These are phyloP conservation scores for Umimayanthus chanpuru DNA, from an alignment of 92 coral and sea anemone species.

Conservation along the genomic window DNA sequence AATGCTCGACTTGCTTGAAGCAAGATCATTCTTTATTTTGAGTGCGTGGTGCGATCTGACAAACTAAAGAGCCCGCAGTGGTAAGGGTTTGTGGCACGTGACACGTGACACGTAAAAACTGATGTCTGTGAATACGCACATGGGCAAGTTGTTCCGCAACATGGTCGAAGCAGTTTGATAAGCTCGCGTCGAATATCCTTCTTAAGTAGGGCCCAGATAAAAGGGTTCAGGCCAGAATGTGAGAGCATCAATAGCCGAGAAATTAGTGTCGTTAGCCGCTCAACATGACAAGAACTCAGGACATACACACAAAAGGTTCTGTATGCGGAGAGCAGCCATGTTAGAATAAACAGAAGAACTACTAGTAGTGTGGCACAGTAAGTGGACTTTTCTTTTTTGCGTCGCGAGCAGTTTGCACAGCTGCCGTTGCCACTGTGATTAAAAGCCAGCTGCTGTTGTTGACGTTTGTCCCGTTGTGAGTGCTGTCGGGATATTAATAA, in stretches of 20 bases:
- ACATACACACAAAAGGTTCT: neutral
- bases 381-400: neutral
- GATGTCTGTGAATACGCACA: neutral
- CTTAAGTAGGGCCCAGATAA: slow-evolving; percentile 6
- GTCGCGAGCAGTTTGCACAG: neutral
- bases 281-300: neutral
- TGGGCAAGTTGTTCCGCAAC: neutral
- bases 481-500: slow-evolving; percentile 7
- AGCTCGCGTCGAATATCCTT: slow-evolving; percentile 5
- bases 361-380: neutral
- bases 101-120: neutral
- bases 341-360: neutral
- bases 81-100: neutral
- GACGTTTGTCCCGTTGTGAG: neutral
- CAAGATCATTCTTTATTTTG: neutral
- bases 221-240: slow-evolving; percentile 2
- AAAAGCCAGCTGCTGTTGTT: slow-evolving; percentile 3
- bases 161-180: neutral
- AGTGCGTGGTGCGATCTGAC: neutral
- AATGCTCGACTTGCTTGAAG: neutral
- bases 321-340: neutral
- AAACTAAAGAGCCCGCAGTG: neutral
- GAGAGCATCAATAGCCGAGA: neutral
- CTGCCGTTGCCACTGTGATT: neutral
- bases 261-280: neutral